Conservation (phyloP, 2,113 vertebrate genomes). For the Calidris pygmaea region DNA sequence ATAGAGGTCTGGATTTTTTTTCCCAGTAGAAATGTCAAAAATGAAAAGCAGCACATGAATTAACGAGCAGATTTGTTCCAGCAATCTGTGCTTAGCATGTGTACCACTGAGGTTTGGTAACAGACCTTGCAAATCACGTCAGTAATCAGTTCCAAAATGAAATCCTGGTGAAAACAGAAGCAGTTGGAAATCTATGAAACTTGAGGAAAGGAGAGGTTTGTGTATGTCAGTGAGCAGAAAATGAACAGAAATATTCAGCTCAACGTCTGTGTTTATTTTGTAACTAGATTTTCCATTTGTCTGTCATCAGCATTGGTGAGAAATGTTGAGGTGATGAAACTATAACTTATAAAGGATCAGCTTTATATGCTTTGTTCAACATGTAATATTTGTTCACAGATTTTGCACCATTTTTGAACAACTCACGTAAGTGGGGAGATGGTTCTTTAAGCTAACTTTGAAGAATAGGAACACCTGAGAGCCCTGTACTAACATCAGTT, state of each 20-base stretch:
- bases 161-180: background rate
- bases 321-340: slow-evolving; percentile 17
- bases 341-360: background rate
- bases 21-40: background rate
- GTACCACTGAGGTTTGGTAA: background rate
- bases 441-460: slow-evolving; percentile 73
- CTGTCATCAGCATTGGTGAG: background rate
- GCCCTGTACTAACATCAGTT: slow-evolving; percentile 69
- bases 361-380: slow-evolving; percentile 73
- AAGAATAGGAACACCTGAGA: slow-evolving; percentile 55
- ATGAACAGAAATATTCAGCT: background rate
- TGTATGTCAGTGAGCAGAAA: background rate
- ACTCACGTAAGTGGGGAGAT: slow-evolving; percentile 86
- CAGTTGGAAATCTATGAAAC: background rate
- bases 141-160: background rate
- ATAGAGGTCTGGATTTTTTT: background rate
- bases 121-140: background rate
- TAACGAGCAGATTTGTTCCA: background rate
- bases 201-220: background rate
- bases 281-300: background rate
- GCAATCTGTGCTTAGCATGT: background rate
- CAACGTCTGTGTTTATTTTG: background rate
- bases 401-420: slow-evolving; percentile 83
- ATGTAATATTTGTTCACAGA: slow-evolving; percentile 89
- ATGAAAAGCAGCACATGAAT: background rate